phyloP scores from a whole-genome alignment of 2,797 vertebrate species.

The Gila robusta region DNA sequence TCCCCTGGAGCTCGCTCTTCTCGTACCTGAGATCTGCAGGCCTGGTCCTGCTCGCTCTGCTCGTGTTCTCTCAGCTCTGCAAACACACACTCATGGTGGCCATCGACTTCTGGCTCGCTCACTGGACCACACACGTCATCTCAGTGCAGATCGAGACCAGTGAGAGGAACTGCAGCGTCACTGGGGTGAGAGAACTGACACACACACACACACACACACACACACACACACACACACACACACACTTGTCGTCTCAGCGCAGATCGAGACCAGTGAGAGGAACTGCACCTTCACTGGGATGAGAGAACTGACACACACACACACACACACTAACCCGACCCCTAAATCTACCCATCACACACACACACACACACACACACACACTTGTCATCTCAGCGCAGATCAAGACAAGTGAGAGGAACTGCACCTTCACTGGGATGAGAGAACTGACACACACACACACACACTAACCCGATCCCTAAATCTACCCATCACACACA shows the following conservation, averaged over 20 bases:
- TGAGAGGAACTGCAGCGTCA: constrained; percentile 81
- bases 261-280: no score
- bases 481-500: no score
- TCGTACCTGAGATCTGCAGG: constrained; percentile 92
- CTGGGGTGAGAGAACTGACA: constrained; percentile 76
- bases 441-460: no score
- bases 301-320: no score
- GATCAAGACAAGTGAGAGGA: constrained; percentile 67
- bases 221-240: not conserved
- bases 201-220: not conserved
- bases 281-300: no score
- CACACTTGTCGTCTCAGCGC: not conserved
- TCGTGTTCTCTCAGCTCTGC: constrained; percentile 93
- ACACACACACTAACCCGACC: no score
- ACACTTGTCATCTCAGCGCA: constrained; percentile 52
- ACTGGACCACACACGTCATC: constrained; percentile 89
- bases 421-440: constrained; percentile 72
- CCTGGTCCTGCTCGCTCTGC: constrained; percentile 84
- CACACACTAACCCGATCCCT: no score
- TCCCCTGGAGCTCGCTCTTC: constrained; percentile 92
- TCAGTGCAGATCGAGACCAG: constrained; percentile 64
- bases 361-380: not conserved
- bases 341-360: not conserved
- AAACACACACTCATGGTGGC: constrained; percentile 95
- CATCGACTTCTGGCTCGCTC: constrained; percentile 95